Base-by-base conservation (phyloP, 2,113 vertebrate genomes). In the Oryzias javanicus region DNA sequence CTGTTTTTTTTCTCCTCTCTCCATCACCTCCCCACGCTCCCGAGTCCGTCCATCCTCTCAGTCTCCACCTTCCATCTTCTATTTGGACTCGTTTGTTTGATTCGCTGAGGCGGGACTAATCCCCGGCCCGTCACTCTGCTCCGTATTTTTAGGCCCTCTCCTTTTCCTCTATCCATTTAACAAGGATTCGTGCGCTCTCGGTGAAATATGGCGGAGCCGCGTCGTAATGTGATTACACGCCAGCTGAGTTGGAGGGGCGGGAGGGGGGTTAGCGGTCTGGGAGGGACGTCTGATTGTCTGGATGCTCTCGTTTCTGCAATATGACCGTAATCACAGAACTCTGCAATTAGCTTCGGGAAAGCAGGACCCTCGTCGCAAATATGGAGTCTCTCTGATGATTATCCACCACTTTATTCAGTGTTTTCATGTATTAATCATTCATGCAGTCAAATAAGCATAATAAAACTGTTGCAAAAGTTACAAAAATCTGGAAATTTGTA, bases 71-170 rank as follows among this genome's bases (percentile, higher is more conserved):
- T 65, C 59, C 57, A 17, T 60, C 63, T 71, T 35, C 60, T 70
- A 70, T 65, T 19, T 56, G 55, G 63, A 78, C 68, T 66, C 68
- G 66, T 87, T 84, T 85, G 80, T 87, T 80, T 74, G 81, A 84
- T 68, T 78, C 6, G 44, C 54, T 60, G 70, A 82, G 79, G 81
- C 72, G 14, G 64, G 58, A 45, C 79, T 83, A 77, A 85, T 85
- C 76, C 70, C 65, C 14, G 0, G 49, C 72, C 79, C 64, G 78
- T 83, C 80, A 66, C 71, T 77, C 25, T 1, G 65, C 67, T 77
- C 77, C 60, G 68, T 81, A 80, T 83, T 82, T 88, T 83, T 83
- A 85, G 85, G 69, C 55, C 55, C 35, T 54, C 67, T 55, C 35
- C 14, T 2, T 56, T 79, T 70, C 76, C 42, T 65, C 44, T 76